Percentiles rank a stretch among this genome's conserved stretches.
Evolutionary conservation across 64 coral and sea anemone genomes (phyloP).

Genomic region (Montipora foliosa): DNA sequence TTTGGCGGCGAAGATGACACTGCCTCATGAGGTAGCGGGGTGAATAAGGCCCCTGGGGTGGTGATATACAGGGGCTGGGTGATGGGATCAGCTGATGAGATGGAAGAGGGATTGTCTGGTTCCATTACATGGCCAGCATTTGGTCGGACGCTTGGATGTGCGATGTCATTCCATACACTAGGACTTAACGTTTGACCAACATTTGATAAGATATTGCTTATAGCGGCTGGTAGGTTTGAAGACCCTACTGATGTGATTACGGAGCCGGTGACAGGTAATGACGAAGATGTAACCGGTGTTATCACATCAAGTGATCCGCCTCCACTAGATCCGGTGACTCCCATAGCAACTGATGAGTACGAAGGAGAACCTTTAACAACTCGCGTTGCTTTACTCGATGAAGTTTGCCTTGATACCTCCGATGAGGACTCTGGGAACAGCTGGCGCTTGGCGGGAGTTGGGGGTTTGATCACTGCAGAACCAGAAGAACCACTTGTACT

Average conservation of each 20-base stretch:
- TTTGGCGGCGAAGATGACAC: slow-evolving; percentile 77
- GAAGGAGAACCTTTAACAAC: slow-evolving; percentile 61
- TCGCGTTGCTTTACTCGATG: slow-evolving; percentile 39
- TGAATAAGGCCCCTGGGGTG: slow-evolving; percentile 90
- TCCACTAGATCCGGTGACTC: slow-evolving; percentile 44
- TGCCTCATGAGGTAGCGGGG: slow-evolving; percentile 80
- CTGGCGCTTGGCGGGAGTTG: slow-evolving; percentile 87
- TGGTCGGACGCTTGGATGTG: slow-evolving; percentile 86
- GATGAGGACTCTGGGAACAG: slow-evolving; percentile 78
- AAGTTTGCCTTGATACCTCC: slow-evolving; percentile 15
- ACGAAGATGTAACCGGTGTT: slow-evolving; percentile 45
- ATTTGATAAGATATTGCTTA: slow-evolving; percentile 85
- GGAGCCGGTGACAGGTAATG: background rate
- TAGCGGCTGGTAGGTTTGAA: slow-evolving; percentile 60
- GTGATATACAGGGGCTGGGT: slow-evolving; percentile 93
- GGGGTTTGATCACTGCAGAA: slow-evolving; percentile 25
- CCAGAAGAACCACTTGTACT: slow-evolving; percentile 31
- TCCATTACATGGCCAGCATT: slow-evolving; percentile 29
- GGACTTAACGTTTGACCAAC: slow-evolving; percentile 92
- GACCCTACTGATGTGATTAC: background rate
- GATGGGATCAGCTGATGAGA: slow-evolving; percentile 75
- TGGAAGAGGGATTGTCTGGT: slow-evolving; percentile 56
- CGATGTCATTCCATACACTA: slow-evolving; percentile 93
- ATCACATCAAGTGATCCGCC: background rate
- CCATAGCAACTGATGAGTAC: slow-evolving; percentile 94